Evolutionary conservation across 2,888 invertebrate genomes (phyloP).

Genomic region (Eupithecia centaureata): DNA sequence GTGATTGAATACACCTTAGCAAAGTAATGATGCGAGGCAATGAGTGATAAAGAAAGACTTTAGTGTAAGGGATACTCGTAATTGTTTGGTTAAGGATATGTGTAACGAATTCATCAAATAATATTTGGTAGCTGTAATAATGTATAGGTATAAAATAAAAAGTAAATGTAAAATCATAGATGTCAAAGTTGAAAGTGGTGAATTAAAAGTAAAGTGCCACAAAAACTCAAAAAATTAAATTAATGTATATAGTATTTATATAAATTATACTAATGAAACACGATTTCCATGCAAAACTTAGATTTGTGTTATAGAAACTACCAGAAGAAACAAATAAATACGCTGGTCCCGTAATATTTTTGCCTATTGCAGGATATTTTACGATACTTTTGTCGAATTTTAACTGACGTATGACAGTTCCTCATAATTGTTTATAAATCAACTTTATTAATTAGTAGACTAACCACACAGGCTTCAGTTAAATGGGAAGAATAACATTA

Average conservation of each 20-base stretch:
- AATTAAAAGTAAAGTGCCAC: neutral
- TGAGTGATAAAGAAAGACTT: conserved; percentile 21
- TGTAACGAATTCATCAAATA: neutral
- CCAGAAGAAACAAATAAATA: neutral
- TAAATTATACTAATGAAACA: neutral
- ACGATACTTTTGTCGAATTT: neutral
- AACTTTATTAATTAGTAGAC: neutral
- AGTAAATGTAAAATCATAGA: neutral
- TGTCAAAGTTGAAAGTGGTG: neutral
- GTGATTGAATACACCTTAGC: conserved; percentile 37
- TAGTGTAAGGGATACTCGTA: neutral
- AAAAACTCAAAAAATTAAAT: neutral
- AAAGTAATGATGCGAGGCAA: conserved; percentile 15
- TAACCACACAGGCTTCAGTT: neutral
- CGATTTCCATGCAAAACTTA: neutral
- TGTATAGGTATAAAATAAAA: neutral
- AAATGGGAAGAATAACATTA: neutral
- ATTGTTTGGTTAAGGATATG: neutral
- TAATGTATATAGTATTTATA: too few species aligned
- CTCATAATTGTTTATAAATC: neutral
- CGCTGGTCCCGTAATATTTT: neutral
- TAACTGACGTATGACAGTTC: neutral
- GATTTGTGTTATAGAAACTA: neutral
- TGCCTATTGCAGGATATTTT: neutral
- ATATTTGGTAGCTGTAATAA: conserved; percentile 20